Evolutionary conservation across 1,140 invertebrate genomes (phyloP).

Genomic region (Zaprionus tsacasi): DNA sequence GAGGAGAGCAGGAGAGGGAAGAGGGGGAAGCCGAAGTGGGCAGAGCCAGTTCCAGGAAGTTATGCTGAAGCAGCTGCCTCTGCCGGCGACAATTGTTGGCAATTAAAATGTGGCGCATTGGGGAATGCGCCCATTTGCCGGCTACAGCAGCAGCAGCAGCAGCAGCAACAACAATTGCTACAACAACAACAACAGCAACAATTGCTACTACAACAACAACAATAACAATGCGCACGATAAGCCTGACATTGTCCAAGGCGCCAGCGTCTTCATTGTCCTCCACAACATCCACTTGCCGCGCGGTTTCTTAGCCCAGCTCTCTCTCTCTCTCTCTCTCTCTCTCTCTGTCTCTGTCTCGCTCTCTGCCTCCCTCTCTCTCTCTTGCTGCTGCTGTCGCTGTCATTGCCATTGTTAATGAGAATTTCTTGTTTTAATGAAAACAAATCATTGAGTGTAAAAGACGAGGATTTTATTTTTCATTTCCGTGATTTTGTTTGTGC

Average conservation of each 20-base stretch:
- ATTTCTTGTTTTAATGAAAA: conserved; percentile 84
- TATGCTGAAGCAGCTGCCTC: conserved; percentile 63
- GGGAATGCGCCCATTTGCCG: conserved; percentile 62
- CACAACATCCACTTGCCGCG: conserved; percentile 7
- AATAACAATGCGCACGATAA: conserved; percentile 44
- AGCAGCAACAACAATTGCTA: conserved; percentile 8
- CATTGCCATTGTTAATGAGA: conserved; percentile 83
- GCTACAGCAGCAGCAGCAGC: conserved; percentile 19
- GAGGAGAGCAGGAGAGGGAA: conserved; percentile 1
- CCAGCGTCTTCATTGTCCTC: conserved; percentile 7
- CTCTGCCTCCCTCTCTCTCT: background rate
- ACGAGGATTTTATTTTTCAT: conserved; percentile 84
- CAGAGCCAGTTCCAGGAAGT: conserved; percentile 27
- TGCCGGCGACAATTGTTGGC: conserved; percentile 78
- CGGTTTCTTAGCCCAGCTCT: conserved; percentile 42
- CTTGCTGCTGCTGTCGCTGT: conserved; percentile 62
- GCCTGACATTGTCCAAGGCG: conserved; percentile 56
- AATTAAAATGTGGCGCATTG: conserved; percentile 83
- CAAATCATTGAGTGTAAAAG: conserved; percentile 84
- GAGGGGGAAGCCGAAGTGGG: conserved; percentile 11
- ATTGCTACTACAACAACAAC: conserved; percentile 15
- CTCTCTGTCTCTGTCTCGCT: conserved; percentile 20
- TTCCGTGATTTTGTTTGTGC: conserved; percentile 83
- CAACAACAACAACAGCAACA: conserved; percentile 42
- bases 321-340: background rate